phyloP scores from a whole-genome alignment of 2,888 invertebrate species.

The Icerya purchasi region DNA sequence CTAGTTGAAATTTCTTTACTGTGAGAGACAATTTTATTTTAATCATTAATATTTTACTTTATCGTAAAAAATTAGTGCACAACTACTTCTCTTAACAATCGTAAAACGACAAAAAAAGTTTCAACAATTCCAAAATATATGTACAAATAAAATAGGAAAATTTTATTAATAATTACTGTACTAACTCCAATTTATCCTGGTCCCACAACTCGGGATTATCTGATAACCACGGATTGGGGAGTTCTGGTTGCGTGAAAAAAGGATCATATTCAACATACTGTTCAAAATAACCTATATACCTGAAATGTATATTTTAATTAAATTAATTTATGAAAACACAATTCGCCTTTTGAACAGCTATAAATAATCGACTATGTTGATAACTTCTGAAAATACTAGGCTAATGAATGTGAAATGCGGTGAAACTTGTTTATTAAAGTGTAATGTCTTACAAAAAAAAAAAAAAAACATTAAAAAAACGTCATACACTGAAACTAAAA shows the following conservation, averaged over 20 bases:
- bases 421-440: too few species aligned
- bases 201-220: constrained; percentile 96
- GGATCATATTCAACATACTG: constrained; percentile 94
- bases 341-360: too few species aligned
- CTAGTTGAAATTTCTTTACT: constrained; percentile 83
- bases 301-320: too few species aligned
- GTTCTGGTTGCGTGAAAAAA: constrained; percentile 76
- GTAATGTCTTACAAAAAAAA: too few species aligned
- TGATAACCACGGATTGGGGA: constrained; percentile 90
- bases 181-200: constrained; percentile 70
- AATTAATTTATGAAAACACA: too few species aligned
- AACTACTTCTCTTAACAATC: not conserved
- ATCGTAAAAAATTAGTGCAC: not conserved
- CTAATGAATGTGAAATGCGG: too few species aligned
- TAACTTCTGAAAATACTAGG: not conserved
- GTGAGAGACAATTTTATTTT: constrained; percentile 20
- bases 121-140: not conserved
- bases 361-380: too few species aligned
- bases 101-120: not conserved
- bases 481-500: too few species aligned
- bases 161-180: constrained; percentile 11
- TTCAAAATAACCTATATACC: constrained; percentile 75
- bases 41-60: constrained; percentile 9
- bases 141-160: not conserved
- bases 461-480: too few species aligned